Evolutionary conservation across 2,113 vertebrate species (phyloP), one percentile per base, ranked within the genome.

Genomic region (Grallaria varia): DNA sequence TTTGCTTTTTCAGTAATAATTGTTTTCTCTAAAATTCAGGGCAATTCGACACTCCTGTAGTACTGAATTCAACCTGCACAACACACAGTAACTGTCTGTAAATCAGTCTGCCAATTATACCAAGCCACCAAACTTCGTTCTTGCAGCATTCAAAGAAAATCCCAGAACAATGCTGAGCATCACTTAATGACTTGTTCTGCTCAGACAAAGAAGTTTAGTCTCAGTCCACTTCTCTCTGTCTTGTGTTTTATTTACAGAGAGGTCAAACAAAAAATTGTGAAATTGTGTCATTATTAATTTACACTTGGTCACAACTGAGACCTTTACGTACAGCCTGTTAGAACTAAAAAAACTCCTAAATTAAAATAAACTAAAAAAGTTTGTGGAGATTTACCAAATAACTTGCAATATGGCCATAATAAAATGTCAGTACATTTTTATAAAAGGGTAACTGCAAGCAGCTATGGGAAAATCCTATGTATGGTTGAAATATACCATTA

Each of bases 401-500:
- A 67, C 7, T 37, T 84, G 13, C 33, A 81, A 81, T n/a, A 75
- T 0, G 3, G 15, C 33, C 56, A 60, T 3, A 11, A 92, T 2
- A 75, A 52, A 67, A 71, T 3, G 10, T 42, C 22, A 15, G 24
- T 71, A 35, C 3, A 30, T 62, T 85, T 89, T 27, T 50, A 11
- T 58, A 63, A 47, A 52, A 66, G 50, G 11, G 15, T 59, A 79
- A 82, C 27, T 73, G 31, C 31, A 81, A 84, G 25, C 8, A 17
- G 17, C 25, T 75, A 50, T 7, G 19, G 50, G 21, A 95, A 94
- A 89, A 88, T 60, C 40, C 55, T n/a, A 42, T 2, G 1, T 52
- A 78, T 5, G 9, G 7, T 28, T 92, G 49, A 89, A 76, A 95
- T 44, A 68, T 35, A 71, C 22, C 80, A 83, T 98, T 98, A 99